phyloP scores from a whole-genome alignment of 2,113 vertebrate species.

The Condylura cristata region DNA sequence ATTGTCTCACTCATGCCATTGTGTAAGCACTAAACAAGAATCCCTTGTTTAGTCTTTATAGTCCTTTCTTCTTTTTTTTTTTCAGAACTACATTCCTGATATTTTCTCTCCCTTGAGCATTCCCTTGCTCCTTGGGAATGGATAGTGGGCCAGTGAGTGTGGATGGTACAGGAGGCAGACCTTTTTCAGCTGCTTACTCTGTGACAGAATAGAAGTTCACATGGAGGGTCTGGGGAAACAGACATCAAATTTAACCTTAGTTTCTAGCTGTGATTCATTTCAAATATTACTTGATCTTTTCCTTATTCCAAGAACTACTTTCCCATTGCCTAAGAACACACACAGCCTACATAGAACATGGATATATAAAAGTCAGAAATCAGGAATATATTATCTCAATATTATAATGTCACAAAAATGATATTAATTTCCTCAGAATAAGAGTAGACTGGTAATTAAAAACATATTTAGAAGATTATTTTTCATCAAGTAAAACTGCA shows the following conservation, averaged over 20 bases:
- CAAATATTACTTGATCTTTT: background rate
- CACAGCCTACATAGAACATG: background rate
- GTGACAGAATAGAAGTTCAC: fast-evolving
- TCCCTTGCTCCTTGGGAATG: too few species aligned
- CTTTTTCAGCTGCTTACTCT: background rate
- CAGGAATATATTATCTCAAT: background rate
- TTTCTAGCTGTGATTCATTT: background rate
- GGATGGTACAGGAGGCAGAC: background rate
- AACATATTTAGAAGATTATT: background rate
- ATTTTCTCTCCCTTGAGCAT: background rate
- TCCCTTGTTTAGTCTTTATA: too few species aligned
- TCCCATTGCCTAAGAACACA: background rate
- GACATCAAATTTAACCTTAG: background rate
- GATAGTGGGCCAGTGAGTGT: too few species aligned
- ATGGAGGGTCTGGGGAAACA: background rate
- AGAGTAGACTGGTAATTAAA: constrained; percentile 8
- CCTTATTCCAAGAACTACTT: background rate
- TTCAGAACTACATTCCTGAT: background rate
- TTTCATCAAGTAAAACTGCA: background rate
- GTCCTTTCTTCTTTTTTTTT: too few species aligned
- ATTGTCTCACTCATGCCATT: background rate
- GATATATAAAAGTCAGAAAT: background rate
- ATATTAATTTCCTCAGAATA: constrained; percentile 29
- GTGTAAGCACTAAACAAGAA: background rate
- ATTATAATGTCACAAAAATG: background rate